These are phyloP conservation scores for Drosophila basisetae DNA, from an alignment of 2,888 invertebrate genomes.

Conservation along the genomic window DNA sequence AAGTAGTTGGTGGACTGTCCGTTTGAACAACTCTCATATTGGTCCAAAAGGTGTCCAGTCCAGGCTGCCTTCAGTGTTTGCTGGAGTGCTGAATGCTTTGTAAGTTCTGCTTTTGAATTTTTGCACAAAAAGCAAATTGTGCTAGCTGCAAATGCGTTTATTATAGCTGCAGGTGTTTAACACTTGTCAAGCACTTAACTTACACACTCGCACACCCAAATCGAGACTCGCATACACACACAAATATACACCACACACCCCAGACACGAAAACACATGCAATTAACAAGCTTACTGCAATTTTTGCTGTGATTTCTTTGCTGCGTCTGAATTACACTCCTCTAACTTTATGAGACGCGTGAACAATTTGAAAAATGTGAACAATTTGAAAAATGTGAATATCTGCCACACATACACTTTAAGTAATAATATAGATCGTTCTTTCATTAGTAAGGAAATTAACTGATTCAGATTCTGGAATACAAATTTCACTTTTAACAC, in stretches of 20 bases:
- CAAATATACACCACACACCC: background rate
- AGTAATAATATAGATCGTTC: too few relatives aligned
- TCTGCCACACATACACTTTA: too few relatives aligned
- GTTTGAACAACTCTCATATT: constrained; percentile 21
- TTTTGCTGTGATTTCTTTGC: too few relatives aligned
- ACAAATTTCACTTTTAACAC: too few relatives aligned
- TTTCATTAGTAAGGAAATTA: background rate
- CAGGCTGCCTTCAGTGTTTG: constrained; percentile 45
- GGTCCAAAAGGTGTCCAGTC: constrained; percentile 51
- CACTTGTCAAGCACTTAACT: constrained; percentile 42
- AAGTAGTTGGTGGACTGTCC: constrained; percentile 17
- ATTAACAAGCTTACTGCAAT: constrained; percentile 38
- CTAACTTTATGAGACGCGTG: constrained; percentile 5
- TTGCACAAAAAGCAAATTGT: constrained; percentile 25
- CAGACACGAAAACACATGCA: constrained; percentile 7
- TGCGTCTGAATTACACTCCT: constrained; percentile 29
- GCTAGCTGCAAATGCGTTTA: constrained; percentile 26
- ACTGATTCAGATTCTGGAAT: too few relatives aligned
- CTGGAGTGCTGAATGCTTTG: constrained; percentile 39
- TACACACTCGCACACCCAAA: constrained; percentile 6
- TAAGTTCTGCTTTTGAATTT: constrained; percentile 31
- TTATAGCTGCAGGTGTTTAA: constrained; percentile 25
- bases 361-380: constrained; percentile 16
- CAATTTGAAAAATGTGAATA: background rate
- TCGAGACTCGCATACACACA: constrained; percentile 2